These are phyloP conservation scores for Drosophila ezoana DNA, from an alignment of 2,888 invertebrate species.

Conservation along the genomic window DNA sequence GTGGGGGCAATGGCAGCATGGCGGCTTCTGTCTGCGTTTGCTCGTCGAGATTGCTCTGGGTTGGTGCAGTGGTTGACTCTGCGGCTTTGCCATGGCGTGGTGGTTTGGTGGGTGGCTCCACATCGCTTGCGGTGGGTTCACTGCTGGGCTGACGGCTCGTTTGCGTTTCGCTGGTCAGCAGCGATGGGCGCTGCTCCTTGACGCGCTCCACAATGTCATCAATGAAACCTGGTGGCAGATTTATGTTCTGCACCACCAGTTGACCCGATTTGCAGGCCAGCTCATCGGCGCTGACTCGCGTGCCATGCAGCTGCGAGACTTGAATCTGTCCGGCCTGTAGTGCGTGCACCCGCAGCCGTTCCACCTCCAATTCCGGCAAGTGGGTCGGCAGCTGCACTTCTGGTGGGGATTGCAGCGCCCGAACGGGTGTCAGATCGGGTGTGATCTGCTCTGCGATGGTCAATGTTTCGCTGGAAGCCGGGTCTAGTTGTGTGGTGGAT, in stretches of 20 bases:
- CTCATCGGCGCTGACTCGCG: conserved; percentile 90
- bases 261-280: conserved; percentile 89
- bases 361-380: conserved; percentile 91
- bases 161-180: conserved; percentile 84
- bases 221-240: conserved; percentile 89
- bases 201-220: conserved; percentile 88
- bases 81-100: conserved; percentile 68
- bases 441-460: conserved; percentile 50
- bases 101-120: conserved; percentile 76
- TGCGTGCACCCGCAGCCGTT: conserved; percentile 91
- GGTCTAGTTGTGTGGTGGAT: conserved; percentile 77
- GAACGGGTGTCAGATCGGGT: conserved; percentile 52
- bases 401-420: conserved; percentile 45
- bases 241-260: conserved; percentile 88
- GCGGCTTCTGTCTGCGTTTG: conserved; percentile 81
- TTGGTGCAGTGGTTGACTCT: conserved; percentile 36
- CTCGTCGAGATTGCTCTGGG: conserved; percentile 73
- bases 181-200: conserved; percentile 75
- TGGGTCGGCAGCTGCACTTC: conserved; percentile 63
- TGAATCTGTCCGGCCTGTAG: conserved; percentile 92
- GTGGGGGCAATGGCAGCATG: conserved; percentile 86
- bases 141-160: conserved; percentile 80
- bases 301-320: conserved; percentile 92
- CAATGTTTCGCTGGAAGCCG: conserved; percentile 32
- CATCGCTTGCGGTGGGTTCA: conserved; percentile 64